Evolutionary conservation across 1,140 invertebrate genomes (phyloP), one percentile per base, ranked within the genome.

Genomic region (Diabrotica undecimpunctata): DNA sequence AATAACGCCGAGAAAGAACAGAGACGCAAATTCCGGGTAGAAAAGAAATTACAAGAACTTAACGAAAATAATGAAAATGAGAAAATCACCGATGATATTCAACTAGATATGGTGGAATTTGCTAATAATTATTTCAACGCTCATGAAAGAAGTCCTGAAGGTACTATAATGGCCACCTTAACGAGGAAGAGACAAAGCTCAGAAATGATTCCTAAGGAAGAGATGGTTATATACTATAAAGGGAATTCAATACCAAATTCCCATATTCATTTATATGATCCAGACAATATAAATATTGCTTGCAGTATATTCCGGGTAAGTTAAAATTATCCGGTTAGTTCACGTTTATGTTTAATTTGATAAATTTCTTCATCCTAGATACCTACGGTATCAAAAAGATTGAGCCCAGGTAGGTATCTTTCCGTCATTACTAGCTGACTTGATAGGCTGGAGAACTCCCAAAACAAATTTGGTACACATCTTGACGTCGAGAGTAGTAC

Each of bases 181-280:
- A 96, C 92, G 0, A 82, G 92, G 71, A 93, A 92, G 77, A 80
- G 85, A 25, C 92, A 92, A 67, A 87, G 86, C 41, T 83, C 87
- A 67, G 93, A 95, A 76, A 82, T 90, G 59, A 83, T 96, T 37
- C 90, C 91, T 0, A 95, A 96, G 74, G 90, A 93, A 73, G 94
- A 97, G 78, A 96, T 98, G 93, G 87, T 97, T 0, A 89, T 87
- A 0, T 97, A 90, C 79, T 92, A 92, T 69, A 93, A 94, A 77
- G 90, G 87, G 36, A 91, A 89, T 60, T 87, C 88, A 51, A 97
- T 98, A 72, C 92, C 94, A 1, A 96, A 92, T 63, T 97, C 95
- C 0, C 95, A 97, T 79, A 91, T 97, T 74, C 93, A 96, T 73
- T 88, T 98, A 82, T 95, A 95, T 78, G 95, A 97, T 81, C 93